Base-by-base conservation (phyloP, 2,797 vertebrate species). In the Spondyliosoma cantharus region DNA sequence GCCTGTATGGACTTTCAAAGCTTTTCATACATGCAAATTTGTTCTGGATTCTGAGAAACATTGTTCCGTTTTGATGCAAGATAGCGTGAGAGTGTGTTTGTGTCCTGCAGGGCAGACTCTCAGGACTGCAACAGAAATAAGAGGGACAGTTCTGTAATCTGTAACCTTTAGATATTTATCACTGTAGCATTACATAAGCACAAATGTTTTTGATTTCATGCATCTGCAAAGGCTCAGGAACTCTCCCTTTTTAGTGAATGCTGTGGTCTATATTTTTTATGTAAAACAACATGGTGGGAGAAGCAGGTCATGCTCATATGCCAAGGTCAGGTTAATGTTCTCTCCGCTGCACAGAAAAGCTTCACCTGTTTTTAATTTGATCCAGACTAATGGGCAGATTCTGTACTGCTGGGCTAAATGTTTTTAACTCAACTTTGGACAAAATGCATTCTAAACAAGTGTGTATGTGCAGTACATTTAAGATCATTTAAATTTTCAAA, bases 341-440 rank as follows among this genome's bases (percentile, higher is more conserved):
- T 53, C 7, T 25, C 73, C 13, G 53, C n/a, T 64, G 57, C 8
- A 24, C 53, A 49, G 24, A 32, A 59, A 56, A 49, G 45, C 53
- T 29, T 68, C 58, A 76, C 15, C 54, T 78, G 65, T 63, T 87
- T 81, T 74, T 73, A 54, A 81, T 73, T 52, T 14, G 52, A 69
- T 73, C 32, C 58, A 65, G 73, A 75, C 13, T 49, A 62, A 71
- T 25, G 48, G 6, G 24, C 32, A 60, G 49, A 61, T 46, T 15
- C 46, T 62, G 5, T 25, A 25, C 37, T 48, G 46, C 11, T 69
- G 11, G 24, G 24, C 42, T 50, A 24, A 56, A 37, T 60, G 7
- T 60, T 74, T 74, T 79, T 57, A 24, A 20, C 7, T 32, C 3
- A 22, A 46, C 66, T 56, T 13, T 64, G 20, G 66, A 76, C 15